A percentile compares a stretch with the other conserved stretches of the same genome.
Evolutionary conservation across 92 coral and sea anemone genomes (phyloP).

Genomic region (Porites divaricata): DNA sequence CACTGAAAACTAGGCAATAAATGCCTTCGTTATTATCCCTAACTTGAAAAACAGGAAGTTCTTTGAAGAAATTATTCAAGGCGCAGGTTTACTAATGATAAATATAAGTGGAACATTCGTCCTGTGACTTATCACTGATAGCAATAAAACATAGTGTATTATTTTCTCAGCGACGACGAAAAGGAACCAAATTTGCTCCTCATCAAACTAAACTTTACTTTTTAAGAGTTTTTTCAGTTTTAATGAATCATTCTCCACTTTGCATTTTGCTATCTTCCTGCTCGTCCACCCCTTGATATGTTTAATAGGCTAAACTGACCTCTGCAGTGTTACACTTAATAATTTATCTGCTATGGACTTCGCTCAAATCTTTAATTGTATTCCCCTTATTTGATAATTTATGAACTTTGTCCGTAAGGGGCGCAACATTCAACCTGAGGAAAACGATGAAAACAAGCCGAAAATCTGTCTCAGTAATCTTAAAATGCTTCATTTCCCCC

Average conservation of each 20-base stretch:
- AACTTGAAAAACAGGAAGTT: not conserved
- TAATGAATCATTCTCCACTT: not conserved
- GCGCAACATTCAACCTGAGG: not conserved
- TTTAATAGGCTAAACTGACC: conserved; percentile 11
- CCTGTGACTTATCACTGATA: too few relatives aligned
- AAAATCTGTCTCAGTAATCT: too few relatives aligned
- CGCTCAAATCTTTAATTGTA: not conserved
- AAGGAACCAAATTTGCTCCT: too few relatives aligned
- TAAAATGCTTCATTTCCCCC: too few relatives aligned
- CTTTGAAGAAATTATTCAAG: too few relatives aligned
- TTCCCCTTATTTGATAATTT: not conserved
- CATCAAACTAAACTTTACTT: not conserved
- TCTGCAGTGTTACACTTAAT: not conserved
- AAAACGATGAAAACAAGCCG: too few relatives aligned
- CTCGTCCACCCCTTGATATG: not conserved
- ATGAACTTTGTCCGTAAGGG: not conserved
- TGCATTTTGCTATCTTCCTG: not conserved
- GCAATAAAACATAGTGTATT: too few relatives aligned
- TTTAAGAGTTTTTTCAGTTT: not conserved
- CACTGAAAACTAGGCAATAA: not conserved
- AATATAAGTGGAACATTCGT: too few relatives aligned
- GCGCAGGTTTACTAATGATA: too few relatives aligned
- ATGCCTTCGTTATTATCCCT: not conserved
- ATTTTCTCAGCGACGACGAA: too few relatives aligned
- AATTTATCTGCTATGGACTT: conserved; percentile 3